Base-by-base conservation (phyloP, 1,140 invertebrate species). In the Solen grandis region DNA sequence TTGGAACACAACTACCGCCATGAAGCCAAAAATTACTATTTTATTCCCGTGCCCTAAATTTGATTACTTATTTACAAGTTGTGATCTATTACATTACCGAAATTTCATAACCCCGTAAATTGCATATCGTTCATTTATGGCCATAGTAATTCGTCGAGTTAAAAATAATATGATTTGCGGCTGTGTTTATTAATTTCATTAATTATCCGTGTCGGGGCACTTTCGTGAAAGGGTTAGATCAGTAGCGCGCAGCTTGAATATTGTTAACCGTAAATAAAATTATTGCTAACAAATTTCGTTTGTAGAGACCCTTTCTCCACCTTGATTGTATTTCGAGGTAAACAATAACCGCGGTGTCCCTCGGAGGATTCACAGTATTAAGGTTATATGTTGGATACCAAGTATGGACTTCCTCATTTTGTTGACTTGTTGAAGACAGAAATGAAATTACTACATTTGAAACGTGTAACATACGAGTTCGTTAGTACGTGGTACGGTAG, bases 251-350 rank as follows among this genome's bases (percentile, higher is more conserved):
- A 19, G 41, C 41, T 19, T 46, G 19, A 46, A 78, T 60, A 29
- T 52, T 29, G 62, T 78, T 78, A 78, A 55, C 63, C 55, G 75
- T 78, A 78, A 78, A 78, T 78, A 78, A 78, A 78, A 78, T 78
- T 78, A 78, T 78, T 78, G 75, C 75, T 78, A 78, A 78, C 75
- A 78, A 78, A 78, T 78, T 69, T 46, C 41, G 75, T 78, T 78
- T 76, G 62, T 16, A 29, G 46, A 27, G 60, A n/a, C 55, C 59
- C 52, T 52, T 66, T 31, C 65, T 22, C 5, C 41, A 41, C 75
- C 63, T 33, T 68, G 36, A 69, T 78, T 78, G 50, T 60, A 69
- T 78, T 68, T 55, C 5, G 33, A 46, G 63, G 63, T 78, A 69
- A 78, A 78, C 75, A 78, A 78, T 78, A 69, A 54, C 68, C 68